Base-by-base conservation (phyloP, 2,113 vertebrate genomes). In the Sinosuthora webbiana region DNA sequence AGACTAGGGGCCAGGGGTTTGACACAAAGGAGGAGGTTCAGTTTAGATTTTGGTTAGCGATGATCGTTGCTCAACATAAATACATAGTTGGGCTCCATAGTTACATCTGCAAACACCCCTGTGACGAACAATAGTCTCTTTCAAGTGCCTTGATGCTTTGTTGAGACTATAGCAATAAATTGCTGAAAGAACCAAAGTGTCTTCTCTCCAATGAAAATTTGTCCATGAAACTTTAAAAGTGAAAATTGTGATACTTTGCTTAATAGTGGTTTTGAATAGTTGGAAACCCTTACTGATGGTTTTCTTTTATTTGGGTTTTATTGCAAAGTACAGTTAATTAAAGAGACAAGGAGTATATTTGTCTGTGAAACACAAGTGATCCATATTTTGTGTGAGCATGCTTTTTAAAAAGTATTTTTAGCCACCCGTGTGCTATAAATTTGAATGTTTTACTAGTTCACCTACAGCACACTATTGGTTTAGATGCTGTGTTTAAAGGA, bases 21-120 rank as follows among this genome's bases (percentile, higher is more conserved):
- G 59, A 88, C 55, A 67, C 11, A 21, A 28, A 77, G 21, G 18
- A 81, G 73, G 45, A 74, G 42, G 15, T 74, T 81, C 52, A 90
- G 63, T 60, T 77, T 93, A 22, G 59, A 15, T 85, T 93, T 90
- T 80, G 12, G 45, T 83, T 90, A 59, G 33, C 25, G 31, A 63
- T 76, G 71, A 31, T 88, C 0, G 0, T 69, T 89, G 39, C 92
- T 95, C 89, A 47, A 83, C 21, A n/a, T 69, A 92, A 95, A 92
- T 94, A 89, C 73, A 71, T 78, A 75, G 35, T 3, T 93, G 64
- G 31, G 60, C 69, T 90, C 94, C 83, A 77, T 85, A 95, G 89
- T 87, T 91, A 94, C 57, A 60, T 42, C 63, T 83, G 67, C 63
- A 95, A 79, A 93, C 64, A 77, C 25, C 41, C 30, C n/a, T 55